Base-by-base conservation (phyloP, 2,113 vertebrate genomes). In the Formicarius rufipectus region DNA sequence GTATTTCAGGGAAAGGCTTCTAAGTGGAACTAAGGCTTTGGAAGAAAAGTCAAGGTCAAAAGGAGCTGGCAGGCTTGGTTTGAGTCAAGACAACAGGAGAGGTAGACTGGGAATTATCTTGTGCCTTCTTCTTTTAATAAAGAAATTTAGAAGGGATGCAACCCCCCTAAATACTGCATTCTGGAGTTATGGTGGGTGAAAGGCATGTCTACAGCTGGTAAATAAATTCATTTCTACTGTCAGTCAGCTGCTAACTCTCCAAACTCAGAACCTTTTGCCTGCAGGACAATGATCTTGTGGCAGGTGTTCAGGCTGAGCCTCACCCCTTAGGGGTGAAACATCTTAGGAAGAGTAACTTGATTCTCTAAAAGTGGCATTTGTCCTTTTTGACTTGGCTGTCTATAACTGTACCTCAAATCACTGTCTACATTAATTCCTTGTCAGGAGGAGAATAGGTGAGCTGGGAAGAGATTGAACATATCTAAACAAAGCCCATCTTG, bases 121-220 rank as follows among this genome's bases (percentile, higher is more conserved):
- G 21, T 25, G 4, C 8, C 27, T 40, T 58, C 49, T 64, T 62
- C 63, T 53, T 59, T 62, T 81, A 30, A 6, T 3, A 37, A 79
- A 88, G 7, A 88, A 76, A 63, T 42, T 25, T 47, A 42, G 56
- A 85, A 90, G 76, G 72, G 1, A 39, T 24, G 3, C 31, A 67
- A n/a, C 19, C 1, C 4, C 3, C 5, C 12, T 55, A 80, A 62
- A 47, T 31, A 56, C 1, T 69, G 3, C 6, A 4, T 45, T 86
- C 72, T 81, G 63, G 42, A 86, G 25, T 39, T 77, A 58, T 8
- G 20, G 45, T 53, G 90, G 25, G 69, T 40, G 50, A 80, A 28
- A 39, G 8, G 4, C 15, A 20, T 0, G 0, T 22, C n/a, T 66
- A 15, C 4, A 31, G 47, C 9, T 44, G 35, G 16, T 63, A 40